These are phyloP conservation scores for Ciconia boyciana DNA, from an alignment of 2,113 vertebrate species.

Conservation along the genomic window DNA sequence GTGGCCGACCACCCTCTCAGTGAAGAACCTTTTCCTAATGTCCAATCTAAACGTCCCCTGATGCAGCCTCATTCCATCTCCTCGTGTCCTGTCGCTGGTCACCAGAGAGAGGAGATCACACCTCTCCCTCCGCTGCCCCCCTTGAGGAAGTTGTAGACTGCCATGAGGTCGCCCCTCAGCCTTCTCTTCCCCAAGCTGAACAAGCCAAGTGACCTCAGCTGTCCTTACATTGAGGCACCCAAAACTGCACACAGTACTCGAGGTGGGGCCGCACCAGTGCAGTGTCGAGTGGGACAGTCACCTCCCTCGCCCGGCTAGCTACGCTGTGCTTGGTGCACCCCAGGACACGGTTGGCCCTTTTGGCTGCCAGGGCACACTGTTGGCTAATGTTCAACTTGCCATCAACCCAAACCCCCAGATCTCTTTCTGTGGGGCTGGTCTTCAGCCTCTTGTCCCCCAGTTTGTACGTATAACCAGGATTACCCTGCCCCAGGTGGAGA, in stretches of 20 bases:
- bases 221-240: no score
- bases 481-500: background rate
- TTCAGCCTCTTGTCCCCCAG: background rate
- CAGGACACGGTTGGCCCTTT: background rate
- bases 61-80: background rate
- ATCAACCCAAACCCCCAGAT: background rate
- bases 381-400: background rate
- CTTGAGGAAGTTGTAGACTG: background rate
- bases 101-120: background rate
- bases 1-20: background rate
- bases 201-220: background rate
- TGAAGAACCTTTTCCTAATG: background rate
- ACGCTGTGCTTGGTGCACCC: no score
- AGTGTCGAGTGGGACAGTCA: background rate
- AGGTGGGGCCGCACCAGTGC: background rate
- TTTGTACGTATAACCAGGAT: background rate
- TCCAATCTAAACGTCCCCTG: background rate
- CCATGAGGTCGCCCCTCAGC: background rate
- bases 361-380: background rate
- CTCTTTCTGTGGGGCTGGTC: background rate
- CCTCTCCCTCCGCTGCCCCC: accelerated
- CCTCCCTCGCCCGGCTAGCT: accelerated
- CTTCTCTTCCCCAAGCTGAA: background rate
- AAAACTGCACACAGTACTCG: background rate
- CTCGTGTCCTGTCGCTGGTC: accelerated